Evolutionary conservation across 1,140 invertebrate genomes (phyloP).

Genomic region (Heliconius hermathena): DNA sequence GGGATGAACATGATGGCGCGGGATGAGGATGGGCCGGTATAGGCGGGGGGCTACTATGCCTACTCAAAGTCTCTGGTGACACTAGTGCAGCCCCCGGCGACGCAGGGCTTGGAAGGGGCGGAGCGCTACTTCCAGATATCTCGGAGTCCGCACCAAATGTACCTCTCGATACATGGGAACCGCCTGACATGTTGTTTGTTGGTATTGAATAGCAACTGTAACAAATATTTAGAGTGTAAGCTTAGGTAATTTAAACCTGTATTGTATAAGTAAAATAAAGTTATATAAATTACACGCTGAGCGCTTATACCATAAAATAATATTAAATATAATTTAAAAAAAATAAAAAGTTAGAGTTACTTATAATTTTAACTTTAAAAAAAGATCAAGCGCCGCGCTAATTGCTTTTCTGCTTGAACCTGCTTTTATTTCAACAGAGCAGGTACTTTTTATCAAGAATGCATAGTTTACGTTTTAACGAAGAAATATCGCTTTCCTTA

Average conservation of each 20-base stretch:
- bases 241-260: too few relatives aligned
- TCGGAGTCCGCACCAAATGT: slow-evolving; percentile 70
- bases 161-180: slow-evolving; percentile 80
- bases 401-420: slow-evolving; percentile 20
- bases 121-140: slow-evolving; percentile 62
- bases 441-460: slow-evolving; percentile 15
- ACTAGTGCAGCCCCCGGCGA: slow-evolving; percentile 87
- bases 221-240: slow-evolving; percentile 37
- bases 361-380: not conserved
- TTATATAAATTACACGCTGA: not conserved
- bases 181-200: slow-evolving; percentile 83
- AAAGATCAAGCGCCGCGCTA: slow-evolving; percentile 11
- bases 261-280: not conserved
- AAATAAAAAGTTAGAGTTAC: not conserved
- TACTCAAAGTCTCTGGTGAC: slow-evolving; percentile 85
- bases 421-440: slow-evolving; percentile 10
- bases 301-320: not conserved
- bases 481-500: slow-evolving; percentile 27
- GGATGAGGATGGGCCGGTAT: slow-evolving; percentile 73
- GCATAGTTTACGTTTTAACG: slow-evolving; percentile 15
- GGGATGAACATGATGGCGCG: slow-evolving; percentile 77
- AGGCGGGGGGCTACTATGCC: slow-evolving; percentile 76
- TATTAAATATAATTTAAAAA: slow-evolving; percentile 9
- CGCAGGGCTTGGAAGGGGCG: slow-evolving; percentile 86
- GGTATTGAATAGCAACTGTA: slow-evolving; percentile 83